Percentiles rank a stretch among this genome's conserved stretches.
phyloP scores from a whole-genome alignment of 2,888 invertebrate species.

The Latrodectus elegans region DNA sequence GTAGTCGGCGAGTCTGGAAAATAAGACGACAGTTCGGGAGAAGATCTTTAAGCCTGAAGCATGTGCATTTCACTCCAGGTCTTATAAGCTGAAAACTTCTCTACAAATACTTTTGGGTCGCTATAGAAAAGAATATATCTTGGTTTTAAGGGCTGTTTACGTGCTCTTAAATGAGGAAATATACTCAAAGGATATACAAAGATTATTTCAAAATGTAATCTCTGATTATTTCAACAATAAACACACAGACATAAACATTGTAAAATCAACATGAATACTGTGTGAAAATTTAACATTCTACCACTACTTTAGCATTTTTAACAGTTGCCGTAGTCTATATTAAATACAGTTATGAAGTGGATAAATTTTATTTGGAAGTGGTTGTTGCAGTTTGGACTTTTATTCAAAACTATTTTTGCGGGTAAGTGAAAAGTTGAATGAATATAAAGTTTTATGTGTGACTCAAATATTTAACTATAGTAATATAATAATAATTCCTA shows the following conservation, averaged over 20 bases:
- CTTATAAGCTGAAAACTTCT: constrained; percentile 2
- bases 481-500: no score
- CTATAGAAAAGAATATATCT: no score
- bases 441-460: no score
- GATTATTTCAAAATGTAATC: no score
- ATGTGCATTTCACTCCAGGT: constrained; percentile 22
- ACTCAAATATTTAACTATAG: no score
- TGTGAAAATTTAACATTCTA: constrained; percentile 1
- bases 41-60: constrained; percentile 10
- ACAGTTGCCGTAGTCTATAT: constrained; percentile 18
- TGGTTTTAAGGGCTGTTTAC: no score
- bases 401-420: constrained; percentile 34
- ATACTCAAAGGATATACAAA: no score
- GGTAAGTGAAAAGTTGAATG: constrained; percentile 40
- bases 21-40: constrained; percentile 43
- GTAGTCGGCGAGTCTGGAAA: constrained; percentile 62
- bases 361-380: constrained; percentile 51
- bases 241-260: no score
- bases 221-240: no score
- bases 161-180: no score
- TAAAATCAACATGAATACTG: constrained; percentile 36
- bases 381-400: constrained; percentile 39
- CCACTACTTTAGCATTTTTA: no score
- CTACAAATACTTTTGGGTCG: no score
- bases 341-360: constrained; percentile 54